Evolutionary conservation across 2,888 invertebrate species (phyloP).

Genomic region (Rhaphigaster nebulosa): DNA sequence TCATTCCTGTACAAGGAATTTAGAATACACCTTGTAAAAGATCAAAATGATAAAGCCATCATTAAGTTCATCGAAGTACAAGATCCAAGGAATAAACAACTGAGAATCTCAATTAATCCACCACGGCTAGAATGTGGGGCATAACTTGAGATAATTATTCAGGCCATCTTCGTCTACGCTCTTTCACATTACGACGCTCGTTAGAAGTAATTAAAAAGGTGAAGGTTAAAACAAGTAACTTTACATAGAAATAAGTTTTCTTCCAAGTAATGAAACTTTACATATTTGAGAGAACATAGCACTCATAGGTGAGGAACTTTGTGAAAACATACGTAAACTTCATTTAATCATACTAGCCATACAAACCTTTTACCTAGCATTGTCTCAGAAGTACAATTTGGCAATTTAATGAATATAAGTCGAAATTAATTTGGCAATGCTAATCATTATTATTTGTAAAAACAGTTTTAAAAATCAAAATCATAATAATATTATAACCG

Average conservation of each 20-base stretch:
- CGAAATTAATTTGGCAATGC: too few relatives aligned
- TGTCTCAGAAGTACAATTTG: too few relatives aligned
- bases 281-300: neutral
- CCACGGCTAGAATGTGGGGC: neutral
- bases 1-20: too few relatives aligned
- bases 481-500: too few relatives aligned
- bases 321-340: neutral
- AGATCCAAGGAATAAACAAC: neutral
- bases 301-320: neutral
- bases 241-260: neutral
- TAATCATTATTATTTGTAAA: too few relatives aligned
- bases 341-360: neutral
- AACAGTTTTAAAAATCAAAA: too few relatives aligned
- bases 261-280: neutral
- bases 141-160: neutral
- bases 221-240: neutral
- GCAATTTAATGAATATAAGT: too few relatives aligned
- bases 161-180: neutral
- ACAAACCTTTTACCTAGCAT: too few relatives aligned
- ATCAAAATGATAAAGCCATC: too few relatives aligned
- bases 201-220: conserved; percentile 9
- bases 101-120: neutral
- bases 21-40: too few relatives aligned
- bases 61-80: neutral
- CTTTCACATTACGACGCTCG: neutral